phyloP scores from a whole-genome alignment of 92 coral and sea anemone species.

The Diadumene lineata region DNA sequence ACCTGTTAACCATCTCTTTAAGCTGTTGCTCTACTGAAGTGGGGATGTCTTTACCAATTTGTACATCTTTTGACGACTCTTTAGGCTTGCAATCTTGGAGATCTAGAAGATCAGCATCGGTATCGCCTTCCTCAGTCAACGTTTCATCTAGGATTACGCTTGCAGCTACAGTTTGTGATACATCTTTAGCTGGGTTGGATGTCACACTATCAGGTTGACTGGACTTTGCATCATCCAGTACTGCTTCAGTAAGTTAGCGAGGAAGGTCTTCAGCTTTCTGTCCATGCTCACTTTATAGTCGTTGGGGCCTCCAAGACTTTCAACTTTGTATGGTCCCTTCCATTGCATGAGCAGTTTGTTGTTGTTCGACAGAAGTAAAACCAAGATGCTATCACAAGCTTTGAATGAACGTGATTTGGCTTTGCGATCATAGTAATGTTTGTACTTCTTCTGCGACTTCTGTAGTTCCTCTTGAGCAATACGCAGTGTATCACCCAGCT shows the following conservation, averaged over 20 bases:
- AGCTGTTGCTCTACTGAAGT: constrained; percentile 3
- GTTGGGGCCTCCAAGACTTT: constrained; percentile 18
- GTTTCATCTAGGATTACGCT: not conserved
- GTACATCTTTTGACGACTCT: constrained; percentile 25
- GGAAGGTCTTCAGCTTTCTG: constrained; percentile 23
- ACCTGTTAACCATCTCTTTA: constrained; percentile 6
- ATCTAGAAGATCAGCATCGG: constrained; percentile 31
- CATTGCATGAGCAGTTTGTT: constrained; percentile 62
- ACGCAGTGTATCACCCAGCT: constrained; percentile 24
- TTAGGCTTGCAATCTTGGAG: constrained; percentile 23
- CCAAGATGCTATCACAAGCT: constrained; percentile 13
- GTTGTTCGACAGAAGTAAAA: constrained; percentile 44
- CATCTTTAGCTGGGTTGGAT: no score
- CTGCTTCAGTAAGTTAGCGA: constrained; percentile 48
- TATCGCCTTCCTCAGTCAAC: not conserved
- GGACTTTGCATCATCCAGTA: constrained; percentile 8
- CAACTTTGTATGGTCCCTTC: constrained; percentile 48
- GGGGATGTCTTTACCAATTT: constrained; percentile 15
- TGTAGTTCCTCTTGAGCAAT: constrained; percentile 30
- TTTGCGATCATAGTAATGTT: constrained; percentile 24
- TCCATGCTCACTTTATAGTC: constrained; percentile 43
- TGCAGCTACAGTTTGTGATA: not conserved
- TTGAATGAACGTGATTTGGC: not conserved
- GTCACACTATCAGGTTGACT: no score
- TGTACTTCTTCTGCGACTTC: constrained; percentile 39